Base-by-base conservation (phyloP, 2,113 vertebrate genomes). In the Pygoscelis antarcticus region DNA sequence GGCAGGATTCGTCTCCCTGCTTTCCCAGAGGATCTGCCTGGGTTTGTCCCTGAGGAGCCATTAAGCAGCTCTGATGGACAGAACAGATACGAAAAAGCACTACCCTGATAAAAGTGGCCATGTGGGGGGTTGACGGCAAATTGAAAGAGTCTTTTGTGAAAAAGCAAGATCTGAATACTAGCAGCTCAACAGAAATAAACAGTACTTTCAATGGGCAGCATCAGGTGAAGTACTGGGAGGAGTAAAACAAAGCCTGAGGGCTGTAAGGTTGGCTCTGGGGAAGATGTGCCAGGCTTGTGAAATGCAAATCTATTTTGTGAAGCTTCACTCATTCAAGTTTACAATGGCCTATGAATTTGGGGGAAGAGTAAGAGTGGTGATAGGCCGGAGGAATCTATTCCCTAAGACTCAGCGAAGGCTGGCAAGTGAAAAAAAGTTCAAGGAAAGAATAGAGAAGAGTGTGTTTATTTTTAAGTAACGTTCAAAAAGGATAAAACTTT, bases 161-260 rank as follows among this genome's bases (percentile, higher is more conserved):
- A 79, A 83, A 79, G 32, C 27, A 66, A 49, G 36, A 36, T 46
- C 15, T 10, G 47, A 69, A 55, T 14, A 29, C 34, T 20, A 36
- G 34, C 38, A 76, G n/a, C 42, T 47, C 32, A 42, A 25, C 7
- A 80, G 62, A 64, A 88, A 29, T 23, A 55, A 77, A 16, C 7
- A 42, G 32, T 22, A 27, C 40, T 91, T 68, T 61, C 46, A 78
- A 21, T 3, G 38, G 58, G 78, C 36, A 68, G 54, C 52, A 68
- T 44, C n/a, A 49, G 46, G 29, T 7, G 52, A 83, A 60, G 51
- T 10, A 57, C 22, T 0, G 0, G 4, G 2, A 84, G 30, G 60
- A 62, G 51, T 13, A 51, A 71, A 71, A 52, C 34, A 71, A 85
- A 83, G 61, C 26, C 55, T 1, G 2, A 89, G 20, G n/a, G 32